Base-by-base conservation (phyloP, 2,888 invertebrate genomes). In the Parasteatoda lunata region DNA sequence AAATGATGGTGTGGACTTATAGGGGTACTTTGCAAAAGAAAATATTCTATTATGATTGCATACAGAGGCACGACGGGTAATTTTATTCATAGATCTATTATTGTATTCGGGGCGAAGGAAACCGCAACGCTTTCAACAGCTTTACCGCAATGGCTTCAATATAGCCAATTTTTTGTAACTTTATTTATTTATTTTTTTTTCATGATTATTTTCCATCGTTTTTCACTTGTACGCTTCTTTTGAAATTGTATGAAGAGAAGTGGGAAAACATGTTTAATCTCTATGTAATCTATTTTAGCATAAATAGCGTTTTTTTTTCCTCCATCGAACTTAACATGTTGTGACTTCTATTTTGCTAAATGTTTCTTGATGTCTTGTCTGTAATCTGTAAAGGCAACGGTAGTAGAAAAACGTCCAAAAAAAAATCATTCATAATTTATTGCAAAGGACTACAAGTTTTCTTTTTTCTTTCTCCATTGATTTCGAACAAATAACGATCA, bases 31-130 rank as follows among this genome's bases (percentile, higher is more conserved):
- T 4, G 59, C 59, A 4, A 59, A n/a, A 59, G 59, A 13, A 59
- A 59, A 59, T 59, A 9, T 59, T n/a, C 59, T 7, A 13, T 59
- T 59, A n/a, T 59, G 59, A 4, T 13, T 59, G 11, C 59, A 8
- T 4, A 65, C 5, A 66, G 76, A 69, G 30, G 71, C 66, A 9
- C 49, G 79, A 75, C 64, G 75, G 51, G 81, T 81, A 69, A 75
- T 81, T 81, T 69, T 81, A 81, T 75, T 81, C 80, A 81, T 81
- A 69, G 73, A 7, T 9, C 59, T 30, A n/a, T 59, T 59, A 59
- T 59, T 9, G 59, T 59, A 13, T 59, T 59, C 8, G 59, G 59
- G 4, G 9, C 0, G 59, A 59, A 59, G 75, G 75, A 81, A 75
- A 81, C 81, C 81, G 69, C 75, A 75, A 72, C 9, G 59, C 59